These are phyloP conservation scores for Osmerus mordax DNA, from an alignment of 2,113 vertebrate species.

Conservation along the genomic window DNA sequence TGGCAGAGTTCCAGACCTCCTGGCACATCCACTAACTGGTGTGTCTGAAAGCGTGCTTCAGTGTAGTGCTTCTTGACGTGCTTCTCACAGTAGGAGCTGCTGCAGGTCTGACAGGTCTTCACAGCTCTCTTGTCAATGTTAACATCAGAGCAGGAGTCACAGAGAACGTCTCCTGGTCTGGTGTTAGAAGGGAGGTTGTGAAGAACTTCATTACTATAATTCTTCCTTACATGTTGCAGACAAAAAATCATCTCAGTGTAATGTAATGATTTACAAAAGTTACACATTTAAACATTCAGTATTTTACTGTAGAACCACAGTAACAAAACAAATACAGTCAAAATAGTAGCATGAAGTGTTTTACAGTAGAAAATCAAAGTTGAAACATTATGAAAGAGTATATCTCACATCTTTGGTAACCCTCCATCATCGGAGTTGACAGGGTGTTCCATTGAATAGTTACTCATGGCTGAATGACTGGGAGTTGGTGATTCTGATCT, in stretches of 20 bases:
- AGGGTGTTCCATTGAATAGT: not conserved
- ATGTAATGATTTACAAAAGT: no score
- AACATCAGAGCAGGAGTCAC: slow-evolving; percentile 2
- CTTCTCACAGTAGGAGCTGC: slow-evolving; percentile 2
- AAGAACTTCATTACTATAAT: no score
- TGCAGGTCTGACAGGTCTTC: slow-evolving; percentile 39
- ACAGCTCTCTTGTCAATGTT: not conserved
- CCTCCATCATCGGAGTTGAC: not conserved
- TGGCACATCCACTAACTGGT: not conserved
- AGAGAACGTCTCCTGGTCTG: not conserved
- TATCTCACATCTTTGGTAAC: not conserved
- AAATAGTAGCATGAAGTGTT: not conserved
- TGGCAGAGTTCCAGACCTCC: not conserved
- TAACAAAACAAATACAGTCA: no score
- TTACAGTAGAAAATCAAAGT: not conserved
- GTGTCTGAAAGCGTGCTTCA: not conserved
- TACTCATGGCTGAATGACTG: not conserved
- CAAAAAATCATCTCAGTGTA: no score
- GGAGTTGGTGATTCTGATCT: not conserved
- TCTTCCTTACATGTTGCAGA: no score
- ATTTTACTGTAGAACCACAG: no score
- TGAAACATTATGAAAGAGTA: not conserved
- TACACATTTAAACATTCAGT: no score
- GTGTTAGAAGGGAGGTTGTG: not conserved
- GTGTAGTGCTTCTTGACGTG: slow-evolving; percentile 15